phyloP scores from a whole-genome alignment of 2,797 vertebrate genomes.

The Danionella dracula region DNA sequence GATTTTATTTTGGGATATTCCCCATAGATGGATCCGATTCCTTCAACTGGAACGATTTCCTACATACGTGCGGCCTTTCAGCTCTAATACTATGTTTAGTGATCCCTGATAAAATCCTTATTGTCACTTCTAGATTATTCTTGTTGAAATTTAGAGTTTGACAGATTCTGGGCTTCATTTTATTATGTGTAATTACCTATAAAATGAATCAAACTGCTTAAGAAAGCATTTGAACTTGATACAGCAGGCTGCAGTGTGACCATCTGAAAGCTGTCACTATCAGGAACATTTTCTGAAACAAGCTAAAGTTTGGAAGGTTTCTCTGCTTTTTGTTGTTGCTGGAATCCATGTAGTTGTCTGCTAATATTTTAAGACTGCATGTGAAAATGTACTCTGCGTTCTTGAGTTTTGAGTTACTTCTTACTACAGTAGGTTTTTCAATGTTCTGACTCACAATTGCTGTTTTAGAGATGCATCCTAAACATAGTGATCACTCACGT shows the following conservation, averaged over 20 bases:
- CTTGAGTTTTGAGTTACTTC: no score
- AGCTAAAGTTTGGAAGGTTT: conserved; percentile 14
- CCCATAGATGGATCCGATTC: conserved; percentile 75
- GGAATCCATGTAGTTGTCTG: background rate
- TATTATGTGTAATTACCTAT: conserved; percentile 1
- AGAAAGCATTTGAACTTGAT: background rate
- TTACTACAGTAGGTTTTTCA: no score
- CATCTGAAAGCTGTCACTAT: background rate
- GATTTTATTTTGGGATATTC: conserved; percentile 80
- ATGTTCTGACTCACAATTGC: no score
- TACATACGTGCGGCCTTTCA: conserved; percentile 71
- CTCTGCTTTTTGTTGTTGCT: conserved; percentile 13
- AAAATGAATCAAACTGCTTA: background rate
- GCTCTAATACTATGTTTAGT: conserved; percentile 50
- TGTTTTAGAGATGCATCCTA: no score
- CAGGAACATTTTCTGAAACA: background rate
- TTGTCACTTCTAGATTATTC: conserved; percentile 30
- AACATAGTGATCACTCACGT: no score
- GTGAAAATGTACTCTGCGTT: no score
- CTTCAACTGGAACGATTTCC: conserved; percentile 67
- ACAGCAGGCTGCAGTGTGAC: background rate
- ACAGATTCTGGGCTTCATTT: conserved; percentile 23
- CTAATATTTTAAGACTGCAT: background rate
- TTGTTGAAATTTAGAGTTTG: background rate
- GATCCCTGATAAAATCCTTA: conserved; percentile 39